These are phyloP conservation scores for Elgaria multicarinata DNA, from an alignment of 2,113 vertebrate genomes.

Conservation along the genomic window DNA sequence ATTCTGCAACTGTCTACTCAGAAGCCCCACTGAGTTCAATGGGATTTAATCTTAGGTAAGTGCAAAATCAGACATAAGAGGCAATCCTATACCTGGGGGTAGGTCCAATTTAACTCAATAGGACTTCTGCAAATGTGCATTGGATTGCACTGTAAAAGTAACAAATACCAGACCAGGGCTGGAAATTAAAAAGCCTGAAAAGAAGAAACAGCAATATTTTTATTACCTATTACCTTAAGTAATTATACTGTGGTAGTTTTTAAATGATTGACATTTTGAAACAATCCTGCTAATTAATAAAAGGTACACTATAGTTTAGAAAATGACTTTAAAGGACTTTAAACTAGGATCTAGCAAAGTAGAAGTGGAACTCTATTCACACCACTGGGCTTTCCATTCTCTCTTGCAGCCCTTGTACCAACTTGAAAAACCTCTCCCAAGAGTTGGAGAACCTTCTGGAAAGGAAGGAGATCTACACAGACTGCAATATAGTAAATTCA, in stretches of 20 bases:
- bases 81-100: too few species aligned
- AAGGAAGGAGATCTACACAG: not conserved
- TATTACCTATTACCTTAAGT: not conserved
- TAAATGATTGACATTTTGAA: not conserved
- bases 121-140: not conserved
- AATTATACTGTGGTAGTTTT: not conserved
- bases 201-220: not conserved
- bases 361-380: not conserved
- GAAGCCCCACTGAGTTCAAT: too few species aligned
- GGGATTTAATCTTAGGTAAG: not conserved
- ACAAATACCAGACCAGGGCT: not conserved
- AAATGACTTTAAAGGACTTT: not conserved
- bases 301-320: not conserved
- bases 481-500: not conserved
- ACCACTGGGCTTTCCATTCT: not conserved
- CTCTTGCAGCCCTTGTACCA: not conserved
- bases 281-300: not conserved
- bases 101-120: too few species aligned
- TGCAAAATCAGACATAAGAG: too few species aligned
- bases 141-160: not conserved
- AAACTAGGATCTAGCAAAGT: too few species aligned
- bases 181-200: not conserved
- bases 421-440: not conserved
- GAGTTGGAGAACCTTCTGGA: not conserved
- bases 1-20: not conserved